Conservation (phyloP, 2,113 vertebrate genomes). For the Aplodontia rufa region DNA sequence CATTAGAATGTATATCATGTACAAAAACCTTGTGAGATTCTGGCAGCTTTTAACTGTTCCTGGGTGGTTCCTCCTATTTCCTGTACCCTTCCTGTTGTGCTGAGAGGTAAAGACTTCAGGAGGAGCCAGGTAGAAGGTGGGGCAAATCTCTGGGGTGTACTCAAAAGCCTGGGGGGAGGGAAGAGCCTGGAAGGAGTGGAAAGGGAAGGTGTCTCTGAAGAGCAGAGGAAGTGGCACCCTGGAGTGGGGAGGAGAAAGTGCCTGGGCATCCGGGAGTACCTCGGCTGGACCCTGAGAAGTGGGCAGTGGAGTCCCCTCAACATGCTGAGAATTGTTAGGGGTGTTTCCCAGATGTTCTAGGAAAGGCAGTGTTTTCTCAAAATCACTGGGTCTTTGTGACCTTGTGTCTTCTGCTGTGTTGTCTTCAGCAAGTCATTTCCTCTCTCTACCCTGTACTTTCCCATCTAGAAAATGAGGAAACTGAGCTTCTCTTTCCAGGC, state of each 20-base stretch:
- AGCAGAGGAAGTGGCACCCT: neutral
- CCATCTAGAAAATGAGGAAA: slow-evolving; percentile 1
- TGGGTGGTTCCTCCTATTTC: neutral
- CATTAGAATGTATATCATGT: neutral
- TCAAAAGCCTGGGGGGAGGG: neutral
- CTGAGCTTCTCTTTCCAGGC: neutral
- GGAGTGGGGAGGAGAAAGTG: neutral
- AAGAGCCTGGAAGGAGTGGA: neutral
- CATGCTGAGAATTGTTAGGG: neutral
- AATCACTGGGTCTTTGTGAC: neutral
- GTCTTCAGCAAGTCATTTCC: neutral
- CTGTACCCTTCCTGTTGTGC: neutral
- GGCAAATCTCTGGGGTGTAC: neutral
- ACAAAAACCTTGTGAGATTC: neutral
- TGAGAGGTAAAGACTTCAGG: neutral
- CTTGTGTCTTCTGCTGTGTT: neutral
- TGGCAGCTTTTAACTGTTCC: neutral
- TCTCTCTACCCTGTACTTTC: neutral
- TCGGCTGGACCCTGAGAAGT: neutral
- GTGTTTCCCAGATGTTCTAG: neutral
- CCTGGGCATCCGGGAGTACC: neutral
- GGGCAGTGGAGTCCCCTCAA: neutral
- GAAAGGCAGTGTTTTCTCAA: neutral
- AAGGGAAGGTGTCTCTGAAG: neutral
- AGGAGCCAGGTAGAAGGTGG: neutral